A percentile compares a stretch with the other conserved stretches of the same genome.
Conservation (phyloP, 2,888 invertebrate genomes). For the Celastrina argiolus region DNA sequence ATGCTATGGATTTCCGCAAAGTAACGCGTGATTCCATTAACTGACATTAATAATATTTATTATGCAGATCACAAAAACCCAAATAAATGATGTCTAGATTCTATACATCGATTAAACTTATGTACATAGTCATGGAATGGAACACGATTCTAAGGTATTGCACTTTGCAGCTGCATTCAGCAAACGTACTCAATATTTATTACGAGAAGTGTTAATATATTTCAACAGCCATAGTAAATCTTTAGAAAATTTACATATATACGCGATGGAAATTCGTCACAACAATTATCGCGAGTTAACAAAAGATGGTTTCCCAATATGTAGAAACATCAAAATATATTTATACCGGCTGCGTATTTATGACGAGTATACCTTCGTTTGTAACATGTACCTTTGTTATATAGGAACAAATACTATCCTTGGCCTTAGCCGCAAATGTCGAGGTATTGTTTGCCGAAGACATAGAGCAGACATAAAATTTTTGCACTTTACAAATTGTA, state of each 20-base stretch:
- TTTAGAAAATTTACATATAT: not conserved
- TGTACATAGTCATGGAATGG: not conserved
- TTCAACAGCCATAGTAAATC: not conserved
- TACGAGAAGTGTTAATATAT: not conserved
- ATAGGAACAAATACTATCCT: not conserved
- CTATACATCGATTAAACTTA: too few species aligned
- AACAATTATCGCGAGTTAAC: not conserved
- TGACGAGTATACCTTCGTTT: not conserved
- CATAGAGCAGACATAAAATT: not conserved
- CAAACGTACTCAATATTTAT: not conserved
- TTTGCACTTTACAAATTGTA: too few species aligned
- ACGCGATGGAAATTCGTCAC: not conserved
- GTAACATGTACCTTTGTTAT: not conserved
- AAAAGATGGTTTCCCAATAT: not conserved
- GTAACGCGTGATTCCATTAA: too few species aligned
- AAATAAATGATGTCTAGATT: too few species aligned
- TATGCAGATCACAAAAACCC: too few species aligned
- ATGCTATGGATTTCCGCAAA: too few species aligned
- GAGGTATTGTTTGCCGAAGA: too few species aligned
- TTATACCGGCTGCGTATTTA: not conserved
- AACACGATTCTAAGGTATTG: not conserved
- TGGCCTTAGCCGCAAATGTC: not conserved
- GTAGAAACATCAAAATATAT: not conserved
- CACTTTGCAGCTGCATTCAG: not conserved
- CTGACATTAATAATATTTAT: too few species aligned